Conservation (phyloP, 2,888 invertebrate genomes). For the Tenthredo mesomela region DNA sequence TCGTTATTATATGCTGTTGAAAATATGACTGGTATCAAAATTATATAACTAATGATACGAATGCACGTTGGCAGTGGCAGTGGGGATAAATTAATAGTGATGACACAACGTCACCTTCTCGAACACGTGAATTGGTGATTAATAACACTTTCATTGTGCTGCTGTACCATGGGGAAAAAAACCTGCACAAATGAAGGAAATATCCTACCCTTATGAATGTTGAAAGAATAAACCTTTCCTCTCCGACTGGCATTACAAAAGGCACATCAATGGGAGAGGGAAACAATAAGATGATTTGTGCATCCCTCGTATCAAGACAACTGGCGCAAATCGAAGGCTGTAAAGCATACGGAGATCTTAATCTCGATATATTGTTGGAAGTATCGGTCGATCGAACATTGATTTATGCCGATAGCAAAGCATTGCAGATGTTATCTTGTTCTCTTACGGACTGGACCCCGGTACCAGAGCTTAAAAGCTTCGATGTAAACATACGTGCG, state of each 20-base stretch:
- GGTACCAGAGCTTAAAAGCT: constrained; percentile 41
- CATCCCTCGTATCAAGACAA: constrained; percentile 34
- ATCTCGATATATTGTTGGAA: constrained; percentile 49
- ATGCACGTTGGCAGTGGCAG: neutral
- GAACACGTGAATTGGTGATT: constrained; percentile 30
- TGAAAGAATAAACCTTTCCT: neutral
- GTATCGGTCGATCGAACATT: constrained; percentile 46
- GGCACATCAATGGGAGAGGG: neutral
- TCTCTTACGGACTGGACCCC: constrained; percentile 21
- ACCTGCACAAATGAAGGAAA: neutral
- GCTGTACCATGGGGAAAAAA: neutral
- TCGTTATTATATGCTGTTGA: neutral
- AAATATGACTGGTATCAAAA: constrained; percentile 28
- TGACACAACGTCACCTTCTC: constrained; percentile 32
- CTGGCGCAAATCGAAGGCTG: constrained; percentile 37
- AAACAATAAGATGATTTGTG: constrained; percentile 45
- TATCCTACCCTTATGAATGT: neutral
- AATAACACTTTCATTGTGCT: constrained; percentile 8
- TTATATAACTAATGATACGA: constrained; percentile 35
- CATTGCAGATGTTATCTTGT: constrained; percentile 43
- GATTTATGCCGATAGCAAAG: constrained; percentile 48
- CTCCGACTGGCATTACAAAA: neutral
- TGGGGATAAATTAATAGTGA: constrained; percentile 23
- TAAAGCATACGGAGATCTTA: constrained; percentile 50
- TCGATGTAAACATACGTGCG: constrained; percentile 36